phyloP scores from a whole-genome alignment of 1,140 invertebrate species.

The Orchestia grillus region DNA sequence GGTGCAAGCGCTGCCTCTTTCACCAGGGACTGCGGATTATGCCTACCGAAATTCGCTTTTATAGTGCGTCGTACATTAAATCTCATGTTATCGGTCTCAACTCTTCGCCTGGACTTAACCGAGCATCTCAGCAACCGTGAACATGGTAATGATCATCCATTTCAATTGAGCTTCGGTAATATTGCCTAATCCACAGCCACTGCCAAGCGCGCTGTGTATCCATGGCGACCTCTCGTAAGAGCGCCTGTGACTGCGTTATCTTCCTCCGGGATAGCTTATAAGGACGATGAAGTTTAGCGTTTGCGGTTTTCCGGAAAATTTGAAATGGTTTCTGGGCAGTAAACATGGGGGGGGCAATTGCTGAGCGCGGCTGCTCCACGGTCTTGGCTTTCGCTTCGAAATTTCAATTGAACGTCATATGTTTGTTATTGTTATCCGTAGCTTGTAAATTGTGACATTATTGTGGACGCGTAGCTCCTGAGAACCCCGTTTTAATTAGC shows the following conservation, averaged over 20 bases:
- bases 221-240: neutral
- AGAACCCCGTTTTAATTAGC: neutral
- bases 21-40: neutral
- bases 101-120: neutral
- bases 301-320: neutral
- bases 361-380: neutral
- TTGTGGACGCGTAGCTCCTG: neutral
- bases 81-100: neutral
- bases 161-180: neutral
- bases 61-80: neutral
- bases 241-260: neutral
- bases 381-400: neutral
- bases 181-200: neutral
- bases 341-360: neutral
- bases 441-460: neutral
- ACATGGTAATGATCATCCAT: neutral
- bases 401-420: neutral
- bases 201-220: neutral
- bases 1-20: neutral
- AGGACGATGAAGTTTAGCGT: neutral
- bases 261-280: neutral
- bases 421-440: neutral
- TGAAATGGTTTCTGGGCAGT: neutral
- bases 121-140: neutral
- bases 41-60: neutral